Evolutionary conservation across 1,140 invertebrate genomes (phyloP), one percentile per base, ranked within the genome.

Genomic region (Bombus consobrinus): DNA sequence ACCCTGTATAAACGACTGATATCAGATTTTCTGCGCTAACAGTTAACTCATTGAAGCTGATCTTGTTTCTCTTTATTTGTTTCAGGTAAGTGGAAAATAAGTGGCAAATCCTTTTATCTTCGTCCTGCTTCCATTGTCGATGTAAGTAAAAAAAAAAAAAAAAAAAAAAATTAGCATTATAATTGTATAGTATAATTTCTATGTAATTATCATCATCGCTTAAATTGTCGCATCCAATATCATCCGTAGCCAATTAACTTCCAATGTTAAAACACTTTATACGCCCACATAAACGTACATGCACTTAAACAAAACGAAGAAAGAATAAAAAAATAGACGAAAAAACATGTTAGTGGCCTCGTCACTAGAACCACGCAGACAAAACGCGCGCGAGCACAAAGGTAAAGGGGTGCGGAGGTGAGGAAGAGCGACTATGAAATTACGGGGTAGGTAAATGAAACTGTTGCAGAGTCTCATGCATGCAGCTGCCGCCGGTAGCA

Each of bases 371-470:
- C 28, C 71, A n/a, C 64, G 78, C 25, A 43, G 13, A 66, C 43
- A 32, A 72, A 53, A 71, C 37, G 41, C 62, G 43, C 76, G 18
- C 43, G 68, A 41, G 73, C 62, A 34, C 64, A 86, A 64, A 84
- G 68, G 39, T 68, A 47, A 64, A 41, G 62, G 59, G 64, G 39
- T 3, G 64, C 43, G 25, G 39, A 32, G 64, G 53, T 13, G 64
- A 43, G 59, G 71, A 78, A 83, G 77, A 75, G 73, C 78, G 88
- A 81, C 82, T 90, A 88, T 87, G 86, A 90, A 91, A 91, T 91
- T 91, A 91, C 88, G 59, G 80, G 88, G 83, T 86, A 90, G 91
- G 91, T 91, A 91, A 91, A 91, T 91, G 90, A 91, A 91, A 91
- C 90, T 90, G 83, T 91, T 88, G 75, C 37, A 72, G 74, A 86